Percentiles rank a stretch among this genome's conserved stretches.
These are phyloP conservation scores for Paedocypris sp. DNA, from an alignment of 2,113 vertebrate genomes.

Conservation along the genomic window DNA sequence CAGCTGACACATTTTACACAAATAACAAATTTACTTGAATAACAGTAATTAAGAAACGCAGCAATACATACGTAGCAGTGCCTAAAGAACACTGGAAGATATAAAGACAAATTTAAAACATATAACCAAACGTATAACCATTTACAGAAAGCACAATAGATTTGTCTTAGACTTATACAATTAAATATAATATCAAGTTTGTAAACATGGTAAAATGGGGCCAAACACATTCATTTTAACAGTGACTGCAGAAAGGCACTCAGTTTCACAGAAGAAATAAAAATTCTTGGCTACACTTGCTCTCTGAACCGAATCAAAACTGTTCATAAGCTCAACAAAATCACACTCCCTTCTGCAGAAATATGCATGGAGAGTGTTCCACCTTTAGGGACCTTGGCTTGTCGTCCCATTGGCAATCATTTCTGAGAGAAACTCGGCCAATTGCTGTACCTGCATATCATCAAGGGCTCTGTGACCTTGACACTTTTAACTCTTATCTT, in stretches of 20 bases:
- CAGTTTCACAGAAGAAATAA: not conserved
- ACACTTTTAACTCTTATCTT: not conserved
- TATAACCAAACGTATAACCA: no score
- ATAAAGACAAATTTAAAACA: no score
- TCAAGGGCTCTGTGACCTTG: not conserved
- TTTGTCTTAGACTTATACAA: no score
- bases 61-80: no score
- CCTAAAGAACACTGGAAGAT: no score
- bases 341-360: not conserved
- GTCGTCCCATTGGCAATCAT: constrained; percentile 10
- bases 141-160: no score
- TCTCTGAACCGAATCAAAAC: constrained; percentile 8
- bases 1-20: no score
- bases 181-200: no score
- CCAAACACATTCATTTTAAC: no score
- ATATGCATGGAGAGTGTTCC: constrained; percentile 2
- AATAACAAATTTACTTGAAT: no score
- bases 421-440: not conserved
- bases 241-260: not conserved
- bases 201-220: no score
- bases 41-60: no score
- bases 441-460: constrained; percentile 1
- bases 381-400: constrained; percentile 7
- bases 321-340: not conserved
- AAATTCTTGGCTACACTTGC: not conserved